phyloP scores from a whole-genome alignment of 2,888 invertebrate species.

The Synanthedon formicaeformis region DNA sequence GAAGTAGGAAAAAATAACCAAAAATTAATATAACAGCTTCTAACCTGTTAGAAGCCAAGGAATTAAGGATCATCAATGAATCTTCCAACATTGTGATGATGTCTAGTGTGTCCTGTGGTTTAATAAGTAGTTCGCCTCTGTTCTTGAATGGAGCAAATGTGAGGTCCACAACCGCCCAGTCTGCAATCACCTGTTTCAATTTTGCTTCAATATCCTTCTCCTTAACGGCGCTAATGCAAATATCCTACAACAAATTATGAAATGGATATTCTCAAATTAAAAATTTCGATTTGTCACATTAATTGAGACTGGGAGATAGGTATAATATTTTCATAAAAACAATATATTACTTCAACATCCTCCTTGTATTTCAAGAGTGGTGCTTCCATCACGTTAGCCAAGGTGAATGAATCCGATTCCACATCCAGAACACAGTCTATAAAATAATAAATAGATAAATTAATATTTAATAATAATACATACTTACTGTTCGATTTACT shows the following conservation, averaged over 20 bases:
- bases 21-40: not conserved
- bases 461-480: too few relatives aligned
- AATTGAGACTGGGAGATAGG: too few relatives aligned
- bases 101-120: slow-evolving; percentile 80
- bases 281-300: too few relatives aligned
- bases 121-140: slow-evolving; percentile 84
- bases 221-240: slow-evolving; percentile 89
- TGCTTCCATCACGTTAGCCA: slow-evolving; percentile 87
- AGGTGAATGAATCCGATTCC: slow-evolving; percentile 81
- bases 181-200: slow-evolving; percentile 81
- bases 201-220: slow-evolving; percentile 93
- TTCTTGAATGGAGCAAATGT: slow-evolving; percentile 81
- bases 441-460: slow-evolving; percentile 7
- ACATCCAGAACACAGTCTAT: slow-evolving; percentile 78
- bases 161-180: slow-evolving; percentile 83
- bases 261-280: too few relatives aligned
- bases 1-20: not conserved
- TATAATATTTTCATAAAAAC: not conserved
- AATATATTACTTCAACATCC: slow-evolving; percentile 79
- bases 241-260: slow-evolving; percentile 68
- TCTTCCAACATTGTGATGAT: slow-evolving; percentile 85
- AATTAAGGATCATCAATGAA: slow-evolving; percentile 87
- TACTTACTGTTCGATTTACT: too few relatives aligned
- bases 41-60: slow-evolving; percentile 85
- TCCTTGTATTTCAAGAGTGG: slow-evolving; percentile 85